These are phyloP conservation scores for Picus viridis DNA, from an alignment of 2,797 vertebrate species.

Conservation along the genomic window DNA sequence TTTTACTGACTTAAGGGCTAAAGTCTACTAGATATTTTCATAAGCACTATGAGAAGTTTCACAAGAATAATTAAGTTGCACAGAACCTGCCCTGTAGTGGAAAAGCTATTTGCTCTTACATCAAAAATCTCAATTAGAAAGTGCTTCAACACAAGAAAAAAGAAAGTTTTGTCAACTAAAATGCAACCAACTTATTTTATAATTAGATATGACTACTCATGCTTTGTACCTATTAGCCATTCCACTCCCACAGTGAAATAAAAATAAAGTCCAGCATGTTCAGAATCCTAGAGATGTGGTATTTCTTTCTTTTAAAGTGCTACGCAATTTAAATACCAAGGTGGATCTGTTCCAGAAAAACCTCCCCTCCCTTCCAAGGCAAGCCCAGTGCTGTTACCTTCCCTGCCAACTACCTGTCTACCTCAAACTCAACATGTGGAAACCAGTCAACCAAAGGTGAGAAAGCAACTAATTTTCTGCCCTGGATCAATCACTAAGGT, in stretches of 20 bases:
- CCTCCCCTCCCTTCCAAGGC: neutral
- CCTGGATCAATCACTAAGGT: rapidly evolving
- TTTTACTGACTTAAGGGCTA: neutral
- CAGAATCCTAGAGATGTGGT: neutral
- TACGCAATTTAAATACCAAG: neutral
- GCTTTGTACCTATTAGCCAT: constrained; percentile 33
- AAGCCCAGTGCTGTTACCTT: neutral
- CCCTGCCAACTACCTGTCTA: neutral
- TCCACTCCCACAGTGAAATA: constrained; percentile 40
- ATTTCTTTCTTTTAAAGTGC: constrained; percentile 44
- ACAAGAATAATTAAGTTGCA: neutral
- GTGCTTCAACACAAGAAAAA: neutral
- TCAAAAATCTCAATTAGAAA: neutral
- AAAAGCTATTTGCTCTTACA: neutral
- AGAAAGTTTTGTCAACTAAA: constrained; percentile 17
- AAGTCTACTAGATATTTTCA: neutral
- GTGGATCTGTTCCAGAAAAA: neutral
- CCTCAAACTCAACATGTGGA: rapidly evolving
- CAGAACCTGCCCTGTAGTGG: neutral
- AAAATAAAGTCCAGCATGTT: constrained; percentile 54
- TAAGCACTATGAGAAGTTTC: neutral
- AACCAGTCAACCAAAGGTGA: neutral
- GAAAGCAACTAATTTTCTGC: rapidly evolving
- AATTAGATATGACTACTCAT: constrained; percentile 38
- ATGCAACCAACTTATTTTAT: neutral